Evolutionary conservation across 2,113 vertebrate genomes (phyloP).

Genomic region (Hucho hucho): DNA sequence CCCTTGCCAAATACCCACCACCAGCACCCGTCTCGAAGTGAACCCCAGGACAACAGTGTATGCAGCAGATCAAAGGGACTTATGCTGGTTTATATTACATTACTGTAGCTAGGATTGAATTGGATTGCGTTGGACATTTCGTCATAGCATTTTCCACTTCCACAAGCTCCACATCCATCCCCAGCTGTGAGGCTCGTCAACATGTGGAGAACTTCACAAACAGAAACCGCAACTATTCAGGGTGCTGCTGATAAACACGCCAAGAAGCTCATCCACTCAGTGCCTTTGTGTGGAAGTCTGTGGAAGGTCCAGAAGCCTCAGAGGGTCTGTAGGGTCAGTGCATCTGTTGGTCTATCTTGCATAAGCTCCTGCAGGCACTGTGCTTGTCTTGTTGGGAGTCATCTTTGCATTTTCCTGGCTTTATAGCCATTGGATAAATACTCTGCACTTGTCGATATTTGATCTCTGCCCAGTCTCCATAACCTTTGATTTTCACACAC

Average conservation of each 20-base stretch:
- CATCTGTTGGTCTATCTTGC: slow-evolving; percentile 25
- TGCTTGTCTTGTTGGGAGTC: slow-evolving; percentile 24
- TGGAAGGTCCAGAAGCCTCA: neutral
- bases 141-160: neutral
- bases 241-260: slow-evolving; percentile 15
- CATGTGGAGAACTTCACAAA: slow-evolving; percentile 9
- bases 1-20: neutral
- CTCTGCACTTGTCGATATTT: slow-evolving; percentile 36
- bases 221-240: slow-evolving; percentile 12
- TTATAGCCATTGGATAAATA: slow-evolving; percentile 25
- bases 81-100: slow-evolving; percentile 7
- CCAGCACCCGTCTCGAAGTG: neutral
- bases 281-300: slow-evolving; percentile 8
- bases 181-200: neutral
- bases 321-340: slow-evolving; percentile 10
- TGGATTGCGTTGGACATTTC: slow-evolving; percentile 6
- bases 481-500: neutral
- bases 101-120: slow-evolving; percentile 2
- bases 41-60: neutral
- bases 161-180: neutral
- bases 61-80: neutral
- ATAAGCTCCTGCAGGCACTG: slow-evolving; percentile 22
- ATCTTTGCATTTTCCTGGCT: slow-evolving; percentile 35
- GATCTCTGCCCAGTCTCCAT: slow-evolving; percentile 6
- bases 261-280: slow-evolving; percentile 4